Base-by-base conservation (phyloP, 2,888 invertebrate genomes). In the Acronicta aceris region DNA sequence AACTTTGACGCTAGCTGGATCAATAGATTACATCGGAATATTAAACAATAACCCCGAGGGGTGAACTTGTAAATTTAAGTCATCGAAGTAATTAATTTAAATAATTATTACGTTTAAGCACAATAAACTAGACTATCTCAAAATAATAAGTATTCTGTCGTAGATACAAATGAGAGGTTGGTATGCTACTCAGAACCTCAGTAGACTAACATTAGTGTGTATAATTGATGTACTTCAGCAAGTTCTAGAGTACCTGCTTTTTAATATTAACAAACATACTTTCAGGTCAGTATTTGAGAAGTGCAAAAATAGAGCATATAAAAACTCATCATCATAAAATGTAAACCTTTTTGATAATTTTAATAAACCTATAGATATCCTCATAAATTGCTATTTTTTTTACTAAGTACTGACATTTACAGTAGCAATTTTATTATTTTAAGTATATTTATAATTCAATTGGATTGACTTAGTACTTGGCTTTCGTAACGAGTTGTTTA, bases 101-200 rank as follows among this genome's bases (percentile, higher is more conserved):
- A 16, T 21, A 33, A 33, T 5, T 21, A 15, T 21, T 7, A 16
- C 36, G 54, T 48, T n/a, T 45, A 60, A 58, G 15, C 27, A 25
- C 45, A 45, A 25, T 58, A 63, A 51, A 42, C 5, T 62, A 50
- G 16, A 48, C 16, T 38, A 41, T 58, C 38, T 54, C 50, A 48
- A 48, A 59, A 62, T 12, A 15, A 54, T 5, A 13, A 42, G 30
- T 16, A 51, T 17, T 43, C n/a, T 47, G 36, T n/a, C n/a, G 21
- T 43, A 55, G 42, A 40, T 63, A 58, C 17, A 49, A n/a, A 53
- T 15, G 38, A 36, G 45, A 50, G 17, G 12, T 51, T 60, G 60
- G 41, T 47, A 49, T 63, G 48, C 8, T 30, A 38, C 15, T 36
- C 48, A 42, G 43, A 52, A 62, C 36, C 1, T 52, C 36, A 21